phyloP scores from a whole-genome alignment of 2,888 invertebrate genomes.

The Dryobotodes eremita region DNA sequence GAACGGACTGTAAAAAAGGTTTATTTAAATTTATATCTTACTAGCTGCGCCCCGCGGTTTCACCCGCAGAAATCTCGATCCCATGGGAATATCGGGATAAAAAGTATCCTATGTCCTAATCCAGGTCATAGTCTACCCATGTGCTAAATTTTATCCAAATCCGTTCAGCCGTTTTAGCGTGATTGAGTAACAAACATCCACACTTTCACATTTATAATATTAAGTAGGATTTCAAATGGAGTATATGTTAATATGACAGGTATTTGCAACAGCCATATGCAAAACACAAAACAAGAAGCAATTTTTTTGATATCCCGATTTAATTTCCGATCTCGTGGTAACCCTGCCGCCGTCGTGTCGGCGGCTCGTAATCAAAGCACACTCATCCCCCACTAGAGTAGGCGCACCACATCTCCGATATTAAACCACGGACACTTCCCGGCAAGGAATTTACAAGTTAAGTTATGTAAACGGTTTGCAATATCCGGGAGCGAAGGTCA shows the following conservation, averaged over 20 bases:
- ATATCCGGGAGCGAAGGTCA: slow-evolving; percentile 21
- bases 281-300: neutral
- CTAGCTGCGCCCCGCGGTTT: too few relatives aligned
- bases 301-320: slow-evolving; percentile 2
- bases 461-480: slow-evolving; percentile 19
- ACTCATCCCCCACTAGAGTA: slow-evolving; percentile 45
- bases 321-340: slow-evolving; percentile 10
- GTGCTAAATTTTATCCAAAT: too few relatives aligned
- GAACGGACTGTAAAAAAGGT: too few relatives aligned
- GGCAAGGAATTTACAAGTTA: slow-evolving; percentile 27
- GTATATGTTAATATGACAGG: neutral
- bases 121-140: too few relatives aligned
- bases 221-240: too few relatives aligned
- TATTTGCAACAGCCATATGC: neutral
- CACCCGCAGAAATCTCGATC: too few relatives aligned
- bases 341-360: slow-evolving; percentile 51
- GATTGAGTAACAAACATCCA: too few relatives aligned
- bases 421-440: slow-evolving; percentile 44
- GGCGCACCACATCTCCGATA: slow-evolving; percentile 34
- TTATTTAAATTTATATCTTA: too few relatives aligned
- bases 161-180: too few relatives aligned
- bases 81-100: too few relatives aligned
- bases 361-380: slow-evolving; percentile 59
- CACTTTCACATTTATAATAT: too few relatives aligned
- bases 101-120: too few relatives aligned